Evolutionary conservation across 2,888 invertebrate species (phyloP).

Genomic region (Aethes cnicana): DNA sequence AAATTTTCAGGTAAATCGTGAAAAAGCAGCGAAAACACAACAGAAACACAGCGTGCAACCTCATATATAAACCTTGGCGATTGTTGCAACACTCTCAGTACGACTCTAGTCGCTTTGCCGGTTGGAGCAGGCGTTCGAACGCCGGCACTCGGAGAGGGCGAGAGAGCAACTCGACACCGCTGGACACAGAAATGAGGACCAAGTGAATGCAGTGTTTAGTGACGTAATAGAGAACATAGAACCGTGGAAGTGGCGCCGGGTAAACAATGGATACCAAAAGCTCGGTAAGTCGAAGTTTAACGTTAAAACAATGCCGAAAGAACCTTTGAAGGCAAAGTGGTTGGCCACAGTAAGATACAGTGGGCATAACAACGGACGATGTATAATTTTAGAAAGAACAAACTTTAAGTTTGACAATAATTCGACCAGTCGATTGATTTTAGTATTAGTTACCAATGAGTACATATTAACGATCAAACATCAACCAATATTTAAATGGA

Average conservation of each 20-base stretch:
- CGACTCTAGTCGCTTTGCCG: conserved; percentile 84
- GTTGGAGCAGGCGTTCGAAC: conserved; percentile 75
- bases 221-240: conserved; percentile 62
- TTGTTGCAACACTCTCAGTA: conserved; percentile 80
- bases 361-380: not conserved
- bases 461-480: too few species aligned
- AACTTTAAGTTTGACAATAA: conserved; percentile 2
- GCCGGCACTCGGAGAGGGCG: conserved; percentile 81
- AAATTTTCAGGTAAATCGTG: conserved; percentile 18
- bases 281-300: conserved; percentile 70
- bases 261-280: conserved; percentile 75
- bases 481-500: too few species aligned
- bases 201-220: conserved; percentile 78
- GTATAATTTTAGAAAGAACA: not conserved
- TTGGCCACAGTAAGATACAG: conserved; percentile 4
- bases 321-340: conserved; percentile 5
- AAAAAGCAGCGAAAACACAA: conserved; percentile 18
- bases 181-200: conserved; percentile 71
- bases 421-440: too few species aligned
- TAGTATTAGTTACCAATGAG: too few species aligned
- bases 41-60: conserved; percentile 59
- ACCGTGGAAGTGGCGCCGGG: conserved; percentile 52
- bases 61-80: conserved; percentile 79
- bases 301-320: conserved; percentile 45
- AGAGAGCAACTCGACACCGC: conserved; percentile 69